These are phyloP conservation scores for Ictalurus punctatus DNA, from an alignment of 2,113 vertebrate species.

Conservation along the genomic window DNA sequence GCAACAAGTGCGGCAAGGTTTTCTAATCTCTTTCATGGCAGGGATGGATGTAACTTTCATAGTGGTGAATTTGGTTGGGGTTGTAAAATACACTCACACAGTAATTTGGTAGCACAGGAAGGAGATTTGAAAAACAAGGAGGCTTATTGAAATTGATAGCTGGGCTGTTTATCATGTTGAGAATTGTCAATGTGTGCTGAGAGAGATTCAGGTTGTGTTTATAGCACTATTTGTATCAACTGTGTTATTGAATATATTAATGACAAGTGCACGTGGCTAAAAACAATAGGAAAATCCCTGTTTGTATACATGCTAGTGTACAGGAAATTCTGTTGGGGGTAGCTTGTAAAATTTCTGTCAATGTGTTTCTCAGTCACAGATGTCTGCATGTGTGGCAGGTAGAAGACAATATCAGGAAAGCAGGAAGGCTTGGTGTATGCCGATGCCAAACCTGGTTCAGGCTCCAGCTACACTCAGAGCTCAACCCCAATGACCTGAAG, in stretches of 20 bases:
- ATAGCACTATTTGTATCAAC: slow-evolving; percentile 28
- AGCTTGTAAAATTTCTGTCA: not conserved
- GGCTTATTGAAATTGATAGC: slow-evolving; percentile 57
- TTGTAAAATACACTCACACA: slow-evolving; percentile 74
- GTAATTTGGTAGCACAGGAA: slow-evolving; percentile 64
- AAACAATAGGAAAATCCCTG: not conserved
- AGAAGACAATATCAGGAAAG: not conserved
- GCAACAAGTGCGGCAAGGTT: slow-evolving; percentile 79
- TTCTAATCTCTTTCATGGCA: slow-evolving; percentile 71
- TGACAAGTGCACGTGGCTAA: slow-evolving; percentile 8
- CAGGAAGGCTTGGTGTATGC: not conserved
- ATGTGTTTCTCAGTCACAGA: slow-evolving; percentile 27
- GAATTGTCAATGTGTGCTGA: slow-evolving; percentile 37
- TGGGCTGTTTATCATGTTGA: slow-evolving; percentile 46
- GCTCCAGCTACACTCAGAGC: slow-evolving; percentile 43
- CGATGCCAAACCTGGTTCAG: not conserved
- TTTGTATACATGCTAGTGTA: not conserved
- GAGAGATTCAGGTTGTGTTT: slow-evolving; percentile 28
- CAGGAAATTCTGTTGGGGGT: not conserved
- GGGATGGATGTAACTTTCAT: slow-evolving; percentile 74
- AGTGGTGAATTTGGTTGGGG: slow-evolving; percentile 74
- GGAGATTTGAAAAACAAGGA: slow-evolving; percentile 53
- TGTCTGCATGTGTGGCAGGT: not conserved
- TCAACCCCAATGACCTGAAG: slow-evolving; percentile 55
- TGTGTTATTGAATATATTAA: slow-evolving; percentile 38